A percentile compares a stretch with the other conserved stretches of the same genome.
Evolutionary conservation across 2,797 vertebrate species (phyloP).

Genomic region (Gallinago stenura): DNA sequence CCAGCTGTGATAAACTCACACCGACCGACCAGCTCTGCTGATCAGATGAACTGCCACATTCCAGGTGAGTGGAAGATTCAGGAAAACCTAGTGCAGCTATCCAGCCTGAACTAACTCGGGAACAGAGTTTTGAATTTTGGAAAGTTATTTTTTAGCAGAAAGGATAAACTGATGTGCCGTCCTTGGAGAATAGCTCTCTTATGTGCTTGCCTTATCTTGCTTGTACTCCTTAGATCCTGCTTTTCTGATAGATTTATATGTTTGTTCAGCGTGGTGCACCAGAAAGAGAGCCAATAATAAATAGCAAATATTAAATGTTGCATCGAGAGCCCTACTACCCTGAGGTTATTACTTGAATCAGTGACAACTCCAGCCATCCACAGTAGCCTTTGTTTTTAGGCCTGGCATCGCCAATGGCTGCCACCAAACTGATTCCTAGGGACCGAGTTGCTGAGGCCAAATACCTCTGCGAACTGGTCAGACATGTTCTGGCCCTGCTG

Average conservation of each 20-base stretch:
- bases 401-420: rapidly evolving
- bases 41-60: neutral
- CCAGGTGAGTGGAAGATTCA: neutral
- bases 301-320: neutral
- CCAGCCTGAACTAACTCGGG: neutral
- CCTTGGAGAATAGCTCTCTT: neutral
- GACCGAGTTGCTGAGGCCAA: neutral
- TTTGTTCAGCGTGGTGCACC: neutral
- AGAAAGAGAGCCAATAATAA: neutral
- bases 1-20: neutral
- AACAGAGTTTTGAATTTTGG: neutral
- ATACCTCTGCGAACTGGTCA: too few relatives aligned
- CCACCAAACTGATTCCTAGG: rapidly evolving
- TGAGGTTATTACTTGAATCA: neutral
- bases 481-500: rapidly evolving
- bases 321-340: neutral
- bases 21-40: rapidly evolving
- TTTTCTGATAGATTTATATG: neutral
- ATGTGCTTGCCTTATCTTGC: neutral
- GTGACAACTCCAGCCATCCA: neutral
- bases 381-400: neutral
- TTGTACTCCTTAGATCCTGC: neutral
- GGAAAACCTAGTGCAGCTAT: neutral
- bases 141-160: neutral
- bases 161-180: neutral